Conservation (phyloP, 2,113 vertebrate species). For the Nyctereutes procyonoides region DNA sequence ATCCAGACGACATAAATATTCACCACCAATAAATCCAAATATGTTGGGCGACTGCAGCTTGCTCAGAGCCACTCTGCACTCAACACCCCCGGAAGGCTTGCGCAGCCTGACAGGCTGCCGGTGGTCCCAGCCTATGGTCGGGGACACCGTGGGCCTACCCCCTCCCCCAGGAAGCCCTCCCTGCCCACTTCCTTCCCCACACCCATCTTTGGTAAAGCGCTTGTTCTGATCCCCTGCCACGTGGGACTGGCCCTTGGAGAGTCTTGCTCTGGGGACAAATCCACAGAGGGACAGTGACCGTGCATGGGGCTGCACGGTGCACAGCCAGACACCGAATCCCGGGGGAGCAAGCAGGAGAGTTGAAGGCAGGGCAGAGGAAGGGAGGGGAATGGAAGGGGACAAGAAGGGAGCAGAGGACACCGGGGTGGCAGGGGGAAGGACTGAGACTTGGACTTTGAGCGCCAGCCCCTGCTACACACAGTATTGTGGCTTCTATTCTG, state of each 20-base stretch:
- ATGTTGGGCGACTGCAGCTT: fast-evolving
- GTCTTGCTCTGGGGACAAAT: neutral
- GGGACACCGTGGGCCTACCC: fast-evolving
- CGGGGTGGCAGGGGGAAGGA: fast-evolving
- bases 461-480: fast-evolving
- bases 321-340: neutral
- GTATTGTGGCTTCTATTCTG: neutral
- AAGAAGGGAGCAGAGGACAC: neutral
- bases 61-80: neutral
- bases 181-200: neutral
- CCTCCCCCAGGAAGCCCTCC: neutral
- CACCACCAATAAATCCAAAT: neutral
- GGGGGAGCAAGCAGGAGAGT: neutral
- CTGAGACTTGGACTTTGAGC: too few species aligned
- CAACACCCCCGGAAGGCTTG: neutral
- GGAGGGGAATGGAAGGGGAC: neutral
- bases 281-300: neutral
- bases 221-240: fast-evolving
- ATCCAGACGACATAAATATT: neutral
- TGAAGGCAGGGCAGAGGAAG: too few species aligned
- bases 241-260: neutral
- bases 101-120: fast-evolving
- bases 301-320: neutral
- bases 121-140: fast-evolving
- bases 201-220: fast-evolving